Evolutionary conservation across 2,797 vertebrate species (phyloP).

Genomic region (Acomys russatus): DNA sequence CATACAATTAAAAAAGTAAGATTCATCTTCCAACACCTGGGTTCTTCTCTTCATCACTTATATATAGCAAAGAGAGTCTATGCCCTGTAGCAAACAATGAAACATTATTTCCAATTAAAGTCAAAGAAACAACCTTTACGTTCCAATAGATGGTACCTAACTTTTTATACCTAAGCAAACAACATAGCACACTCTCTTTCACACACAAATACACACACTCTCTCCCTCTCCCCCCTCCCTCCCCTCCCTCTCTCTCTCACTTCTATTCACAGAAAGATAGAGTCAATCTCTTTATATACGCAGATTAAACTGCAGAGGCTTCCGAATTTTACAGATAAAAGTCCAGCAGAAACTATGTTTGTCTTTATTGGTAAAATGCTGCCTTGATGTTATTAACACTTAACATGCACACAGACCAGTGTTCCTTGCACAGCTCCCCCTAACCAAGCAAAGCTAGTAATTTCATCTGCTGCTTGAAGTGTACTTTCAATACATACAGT

Average conservation of each 20-base stretch:
- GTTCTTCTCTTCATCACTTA: background rate
- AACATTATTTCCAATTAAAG: background rate
- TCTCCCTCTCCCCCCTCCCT: background rate
- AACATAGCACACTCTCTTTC: background rate
- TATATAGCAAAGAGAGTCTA: background rate
- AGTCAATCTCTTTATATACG: background rate
- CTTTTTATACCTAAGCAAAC: background rate
- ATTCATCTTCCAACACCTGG: background rate
- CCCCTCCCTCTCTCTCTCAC: background rate
- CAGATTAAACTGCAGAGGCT: background rate
- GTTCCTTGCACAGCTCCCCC: background rate
- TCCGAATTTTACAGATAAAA: conserved; percentile 14
- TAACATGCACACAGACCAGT: background rate
- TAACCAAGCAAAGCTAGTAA: background rate
- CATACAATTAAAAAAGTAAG: background rate
- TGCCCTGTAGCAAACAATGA: background rate
- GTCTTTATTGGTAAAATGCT: conserved; percentile 29
- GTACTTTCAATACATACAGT: conserved; percentile 1
- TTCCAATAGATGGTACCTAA: background rate
- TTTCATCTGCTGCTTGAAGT: background rate
- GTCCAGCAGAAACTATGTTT: background rate
- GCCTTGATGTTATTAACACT: background rate
- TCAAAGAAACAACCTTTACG: background rate
- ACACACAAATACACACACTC: background rate
- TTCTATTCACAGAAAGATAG: background rate